Conservation (phyloP, 2,888 invertebrate genomes). For the Unio pictorum region DNA sequence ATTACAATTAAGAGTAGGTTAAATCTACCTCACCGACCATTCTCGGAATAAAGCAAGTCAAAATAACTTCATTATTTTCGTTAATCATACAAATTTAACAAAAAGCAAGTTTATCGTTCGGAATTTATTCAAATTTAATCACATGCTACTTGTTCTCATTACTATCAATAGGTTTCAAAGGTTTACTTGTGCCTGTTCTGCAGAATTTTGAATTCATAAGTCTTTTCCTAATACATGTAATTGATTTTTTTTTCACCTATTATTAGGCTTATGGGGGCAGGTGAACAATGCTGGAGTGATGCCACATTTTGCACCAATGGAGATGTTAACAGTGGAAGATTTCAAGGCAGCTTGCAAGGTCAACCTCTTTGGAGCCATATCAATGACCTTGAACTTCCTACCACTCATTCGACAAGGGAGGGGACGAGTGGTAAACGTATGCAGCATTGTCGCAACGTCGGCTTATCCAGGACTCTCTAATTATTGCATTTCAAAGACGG, state of each 20-base stretch:
- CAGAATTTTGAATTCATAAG: too few species aligned
- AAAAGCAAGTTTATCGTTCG: too few species aligned
- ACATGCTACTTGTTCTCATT: too few species aligned
- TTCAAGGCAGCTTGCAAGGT: conserved; percentile 55
- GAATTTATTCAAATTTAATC: too few species aligned
- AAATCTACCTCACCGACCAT: too few species aligned
- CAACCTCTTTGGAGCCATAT: conserved; percentile 68
- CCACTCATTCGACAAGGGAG: conserved; percentile 48
- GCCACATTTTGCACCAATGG: conserved; percentile 56
- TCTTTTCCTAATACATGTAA: neutral
- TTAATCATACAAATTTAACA: too few species aligned
- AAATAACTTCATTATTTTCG: too few species aligned
- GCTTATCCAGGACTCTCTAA: conserved; percentile 33
- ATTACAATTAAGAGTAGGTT: too few species aligned
- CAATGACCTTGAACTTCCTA: conserved; percentile 48
- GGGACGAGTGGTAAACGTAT: conserved; percentile 59
- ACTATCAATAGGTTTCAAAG: too few species aligned
- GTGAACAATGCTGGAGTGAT: conserved; percentile 64
- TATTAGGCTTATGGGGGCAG: conserved; percentile 59
- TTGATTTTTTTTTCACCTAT: neutral
- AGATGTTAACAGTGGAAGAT: conserved; percentile 65
- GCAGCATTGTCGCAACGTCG: conserved; percentile 50
- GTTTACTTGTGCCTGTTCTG: too few species aligned
- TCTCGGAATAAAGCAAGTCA: too few species aligned
- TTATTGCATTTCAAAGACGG: conserved; percentile 59